Evolutionary conservation across 2,113 vertebrate species (phyloP).

Genomic region (Dendropsophus ebraccatus): DNA sequence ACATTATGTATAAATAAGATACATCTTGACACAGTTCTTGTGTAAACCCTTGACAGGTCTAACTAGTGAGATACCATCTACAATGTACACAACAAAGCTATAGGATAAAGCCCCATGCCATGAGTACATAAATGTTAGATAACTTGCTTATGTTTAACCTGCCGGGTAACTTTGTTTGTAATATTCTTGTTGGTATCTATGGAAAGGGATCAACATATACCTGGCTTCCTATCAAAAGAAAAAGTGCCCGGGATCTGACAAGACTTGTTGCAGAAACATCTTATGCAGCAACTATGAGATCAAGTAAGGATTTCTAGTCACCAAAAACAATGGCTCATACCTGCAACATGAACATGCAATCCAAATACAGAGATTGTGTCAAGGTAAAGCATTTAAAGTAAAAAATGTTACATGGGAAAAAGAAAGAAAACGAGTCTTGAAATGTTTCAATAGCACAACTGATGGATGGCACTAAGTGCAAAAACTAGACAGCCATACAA

Average conservation of each 20-base stretch:
- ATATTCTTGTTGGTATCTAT: not conserved
- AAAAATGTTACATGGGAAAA: not conserved
- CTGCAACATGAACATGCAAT: not conserved
- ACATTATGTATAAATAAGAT: too few species aligned
- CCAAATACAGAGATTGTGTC: not conserved
- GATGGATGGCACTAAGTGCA: too few species aligned
- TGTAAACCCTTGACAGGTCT: too few species aligned
- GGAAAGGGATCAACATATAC: not conserved
- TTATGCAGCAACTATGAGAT: conserved; percentile 59
- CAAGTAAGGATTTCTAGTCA: not conserved
- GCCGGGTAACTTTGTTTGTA: not conserved
- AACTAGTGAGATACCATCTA: too few species aligned
- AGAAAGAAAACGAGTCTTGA: not conserved
- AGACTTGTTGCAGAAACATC: conserved; percentile 45
- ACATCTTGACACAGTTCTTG: too few species aligned
- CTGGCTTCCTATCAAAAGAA: not conserved
- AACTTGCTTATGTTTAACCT: not conserved
- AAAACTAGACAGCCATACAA: too few species aligned
- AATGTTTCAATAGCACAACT: not conserved
- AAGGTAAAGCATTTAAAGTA: not conserved
- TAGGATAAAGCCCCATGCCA: too few species aligned
- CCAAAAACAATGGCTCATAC: not conserved
- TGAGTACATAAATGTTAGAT: too few species aligned
- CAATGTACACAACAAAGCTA: too few species aligned
- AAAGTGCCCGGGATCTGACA: conserved; percentile 59